These are phyloP conservation scores for Fistularia tabacaria DNA, from an alignment of 2,797 vertebrate species.

Conservation along the genomic window DNA sequence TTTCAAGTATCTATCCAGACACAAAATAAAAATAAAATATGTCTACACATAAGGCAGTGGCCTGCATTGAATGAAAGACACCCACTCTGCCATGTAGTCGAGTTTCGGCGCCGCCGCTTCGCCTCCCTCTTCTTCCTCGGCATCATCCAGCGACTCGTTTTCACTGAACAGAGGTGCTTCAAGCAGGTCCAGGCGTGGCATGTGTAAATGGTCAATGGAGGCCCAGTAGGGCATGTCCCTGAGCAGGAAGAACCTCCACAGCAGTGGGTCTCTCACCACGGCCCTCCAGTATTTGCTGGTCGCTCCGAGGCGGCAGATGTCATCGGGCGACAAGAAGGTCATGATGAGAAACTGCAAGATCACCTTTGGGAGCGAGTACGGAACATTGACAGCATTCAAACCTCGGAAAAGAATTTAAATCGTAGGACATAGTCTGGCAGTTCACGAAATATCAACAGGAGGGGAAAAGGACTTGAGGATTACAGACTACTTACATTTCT, in stretches of 20 bases:
- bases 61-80: constrained; percentile 18
- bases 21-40: constrained; percentile 7
- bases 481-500: too few species aligned
- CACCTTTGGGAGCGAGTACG: constrained; percentile 69
- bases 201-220: constrained; percentile 84
- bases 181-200: constrained; percentile 80
- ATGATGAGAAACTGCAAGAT: constrained; percentile 85
- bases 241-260: constrained; percentile 89
- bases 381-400: neutral
- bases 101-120: constrained; percentile 27
- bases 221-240: constrained; percentile 85
- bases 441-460: too few species aligned
- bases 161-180: constrained; percentile 58
- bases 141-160: constrained; percentile 48
- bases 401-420: too few species aligned
- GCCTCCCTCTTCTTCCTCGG: constrained; percentile 35
- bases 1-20: constrained; percentile 82
- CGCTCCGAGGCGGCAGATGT: constrained; percentile 84
- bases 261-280: constrained; percentile 82
- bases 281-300: constrained; percentile 85
- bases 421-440: too few species aligned
- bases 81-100: constrained; percentile 90
- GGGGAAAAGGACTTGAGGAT: too few species aligned
- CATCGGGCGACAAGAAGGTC: constrained; percentile 84
- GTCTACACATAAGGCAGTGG: neutral